Evolutionary conservation across 2,888 invertebrate species (phyloP).

Genomic region (Microdon myrmicae): DNA sequence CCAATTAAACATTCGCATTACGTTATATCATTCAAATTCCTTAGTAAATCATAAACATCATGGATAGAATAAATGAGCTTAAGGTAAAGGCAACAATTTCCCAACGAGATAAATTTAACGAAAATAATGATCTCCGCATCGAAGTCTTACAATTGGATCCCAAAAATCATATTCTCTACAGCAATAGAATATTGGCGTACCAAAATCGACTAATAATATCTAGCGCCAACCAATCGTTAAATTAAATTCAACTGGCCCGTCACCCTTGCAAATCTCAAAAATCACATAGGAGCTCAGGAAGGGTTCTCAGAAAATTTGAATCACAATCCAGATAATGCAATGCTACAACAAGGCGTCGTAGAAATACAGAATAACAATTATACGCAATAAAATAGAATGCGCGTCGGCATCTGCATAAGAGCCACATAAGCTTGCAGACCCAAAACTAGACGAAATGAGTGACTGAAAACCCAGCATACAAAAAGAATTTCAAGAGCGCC

Average conservation of each 20-base stretch:
- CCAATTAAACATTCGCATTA: neutral
- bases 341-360: slow-evolving; percentile 61
- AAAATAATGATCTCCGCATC: slow-evolving; percentile 82
- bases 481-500: slow-evolving; percentile 83
- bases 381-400: slow-evolving; percentile 62
- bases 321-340: slow-evolving; percentile 72
- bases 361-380: slow-evolving; percentile 59
- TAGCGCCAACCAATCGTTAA: slow-evolving; percentile 80
- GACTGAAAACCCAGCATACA: slow-evolving; percentile 94
- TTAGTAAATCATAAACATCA: slow-evolving; percentile 23
- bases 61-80: slow-evolving; percentile 69
- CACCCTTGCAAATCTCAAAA: slow-evolving; percentile 81
- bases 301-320: slow-evolving; percentile 79
- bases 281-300: slow-evolving; percentile 78
- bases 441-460: slow-evolving; percentile 67
- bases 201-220: slow-evolving; percentile 78
- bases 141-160: slow-evolving; percentile 83
- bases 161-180: slow-evolving; percentile 87
- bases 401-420: slow-evolving; percentile 61
- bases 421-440: slow-evolving; percentile 65
- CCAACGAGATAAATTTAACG: slow-evolving; percentile 79
- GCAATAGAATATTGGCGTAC: slow-evolving; percentile 93
- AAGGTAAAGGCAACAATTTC: slow-evolving; percentile 90
- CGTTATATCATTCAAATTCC: slow-evolving; percentile 14
- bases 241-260: slow-evolving; percentile 87